Evolutionary conservation across 2,113 vertebrate genomes (phyloP).

Genomic region (Esox niger): DNA sequence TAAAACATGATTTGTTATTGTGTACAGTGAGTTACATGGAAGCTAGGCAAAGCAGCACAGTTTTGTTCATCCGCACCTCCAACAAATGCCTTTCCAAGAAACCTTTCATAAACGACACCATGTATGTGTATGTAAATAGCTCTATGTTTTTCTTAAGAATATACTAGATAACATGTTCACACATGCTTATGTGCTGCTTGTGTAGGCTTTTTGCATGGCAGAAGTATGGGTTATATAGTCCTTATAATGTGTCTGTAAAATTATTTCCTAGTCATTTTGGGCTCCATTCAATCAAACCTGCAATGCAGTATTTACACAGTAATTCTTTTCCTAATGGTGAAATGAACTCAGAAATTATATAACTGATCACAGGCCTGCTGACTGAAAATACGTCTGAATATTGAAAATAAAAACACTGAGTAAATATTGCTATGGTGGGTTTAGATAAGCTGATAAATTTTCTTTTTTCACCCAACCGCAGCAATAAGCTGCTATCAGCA

Average conservation of each 20-base stretch:
- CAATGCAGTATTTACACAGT: no score
- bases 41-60: constrained; percentile 49
- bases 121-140: constrained; percentile 22
- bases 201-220: neutral
- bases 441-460: constrained; percentile 11
- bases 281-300: no score
- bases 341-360: no score
- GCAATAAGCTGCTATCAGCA: neutral
- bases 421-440: no score
- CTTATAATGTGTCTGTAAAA: neutral
- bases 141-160: constrained; percentile 1
- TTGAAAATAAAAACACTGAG: no score
- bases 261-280: neutral
- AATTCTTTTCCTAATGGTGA: no score
- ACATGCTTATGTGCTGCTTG: neutral
- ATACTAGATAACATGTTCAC: neutral
- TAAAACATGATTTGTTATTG: constrained; percentile 24
- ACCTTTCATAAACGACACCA: constrained; percentile 20
- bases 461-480: constrained; percentile 11
- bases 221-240: neutral
- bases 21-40: constrained; percentile 16
- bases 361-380: no score
- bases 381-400: no score
- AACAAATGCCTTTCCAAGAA: constrained; percentile 31
- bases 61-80: constrained; percentile 9